phyloP scores from a whole-genome alignment of 1,140 invertebrate genomes.

The Sminthurides bifidus region DNA sequence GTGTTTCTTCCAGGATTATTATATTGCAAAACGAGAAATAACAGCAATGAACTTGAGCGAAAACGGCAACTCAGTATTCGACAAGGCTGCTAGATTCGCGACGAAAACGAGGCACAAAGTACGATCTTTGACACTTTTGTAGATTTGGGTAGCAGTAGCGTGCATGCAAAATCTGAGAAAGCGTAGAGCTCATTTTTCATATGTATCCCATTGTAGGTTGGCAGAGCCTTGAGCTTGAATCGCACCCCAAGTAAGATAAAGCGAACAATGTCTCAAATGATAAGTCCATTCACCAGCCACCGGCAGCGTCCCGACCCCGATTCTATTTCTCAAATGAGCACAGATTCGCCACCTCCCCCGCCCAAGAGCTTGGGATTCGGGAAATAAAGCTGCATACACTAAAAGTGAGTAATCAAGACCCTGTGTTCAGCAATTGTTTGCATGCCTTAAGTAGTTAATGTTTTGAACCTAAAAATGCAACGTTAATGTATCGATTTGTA shows the following conservation, averaged over 20 bases:
- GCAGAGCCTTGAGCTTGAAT: slow-evolving; percentile 84
- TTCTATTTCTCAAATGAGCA: slow-evolving; percentile 19
- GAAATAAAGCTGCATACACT: too few relatives aligned
- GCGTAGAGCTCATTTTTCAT: background rate
- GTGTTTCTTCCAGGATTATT: slow-evolving; percentile 12
- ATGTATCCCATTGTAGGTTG: slow-evolving; percentile 43
- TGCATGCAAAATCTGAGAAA: background rate
- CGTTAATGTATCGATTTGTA: too few relatives aligned
- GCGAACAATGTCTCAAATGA: slow-evolving; percentile 84
- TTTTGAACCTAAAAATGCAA: too few relatives aligned
- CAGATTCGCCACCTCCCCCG: slow-evolving; percentile 6
- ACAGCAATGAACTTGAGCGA: slow-evolving; percentile 13
- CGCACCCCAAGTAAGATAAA: slow-evolving; percentile 87
- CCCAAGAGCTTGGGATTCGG: too few relatives aligned
- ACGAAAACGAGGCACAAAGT: slow-evolving; percentile 65
- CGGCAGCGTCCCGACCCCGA: slow-evolving; percentile 18
- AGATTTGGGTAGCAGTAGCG: too few relatives aligned
- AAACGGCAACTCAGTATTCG: slow-evolving; percentile 13
- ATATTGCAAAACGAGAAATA: slow-evolving; percentile 19
- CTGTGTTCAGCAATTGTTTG: too few relatives aligned
- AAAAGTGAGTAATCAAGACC: too few relatives aligned
- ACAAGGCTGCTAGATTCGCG: slow-evolving; percentile 50
- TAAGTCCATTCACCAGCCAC: slow-evolving; percentile 57
- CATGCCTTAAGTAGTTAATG: too few relatives aligned
- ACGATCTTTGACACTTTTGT: background rate